phyloP scores from a whole-genome alignment of 2,888 invertebrate genomes.

The Argyresthia goedartella region DNA sequence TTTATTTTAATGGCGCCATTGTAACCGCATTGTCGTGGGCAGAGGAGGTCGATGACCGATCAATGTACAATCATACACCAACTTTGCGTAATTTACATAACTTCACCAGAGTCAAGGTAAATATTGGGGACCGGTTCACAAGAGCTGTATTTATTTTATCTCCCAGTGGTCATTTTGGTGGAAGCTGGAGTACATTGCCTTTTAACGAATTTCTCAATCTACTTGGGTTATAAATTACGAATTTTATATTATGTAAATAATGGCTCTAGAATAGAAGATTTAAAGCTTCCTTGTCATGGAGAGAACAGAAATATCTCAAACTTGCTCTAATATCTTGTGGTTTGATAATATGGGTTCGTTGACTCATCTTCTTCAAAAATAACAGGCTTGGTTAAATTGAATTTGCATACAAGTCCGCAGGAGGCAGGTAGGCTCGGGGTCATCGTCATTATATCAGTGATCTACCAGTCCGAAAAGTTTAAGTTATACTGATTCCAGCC shows the following conservation, averaged over 20 bases:
- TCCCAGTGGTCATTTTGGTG: slow-evolving; percentile 23
- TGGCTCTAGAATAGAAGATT: neutral
- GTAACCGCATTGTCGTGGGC: neutral
- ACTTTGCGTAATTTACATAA: slow-evolving; percentile 64
- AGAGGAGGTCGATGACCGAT: slow-evolving; percentile 48
- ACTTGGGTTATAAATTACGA: slow-evolving; percentile 45
- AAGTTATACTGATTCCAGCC: slow-evolving; percentile 47
- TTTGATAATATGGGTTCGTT: slow-evolving; percentile 26
- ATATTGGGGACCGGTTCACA: slow-evolving; percentile 48
- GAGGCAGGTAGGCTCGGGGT: slow-evolving; percentile 53
- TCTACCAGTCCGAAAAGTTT: slow-evolving; percentile 41
- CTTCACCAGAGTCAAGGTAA: slow-evolving; percentile 50
- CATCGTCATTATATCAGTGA: slow-evolving; percentile 47
- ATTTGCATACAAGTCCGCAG: slow-evolving; percentile 52
- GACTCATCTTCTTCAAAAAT: slow-evolving; percentile 49
- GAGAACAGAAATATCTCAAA: no score
- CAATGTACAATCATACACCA: slow-evolving; percentile 50
- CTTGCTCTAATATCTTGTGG: no score
- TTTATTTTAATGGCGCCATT: neutral
- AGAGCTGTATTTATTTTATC: slow-evolving; percentile 36
- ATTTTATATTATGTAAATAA: neutral
- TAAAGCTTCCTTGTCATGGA: neutral
- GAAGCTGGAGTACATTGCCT: slow-evolving; percentile 2
- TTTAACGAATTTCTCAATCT: neutral
- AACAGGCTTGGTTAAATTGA: slow-evolving; percentile 15